Evolutionary conservation across 1,140 invertebrate genomes (phyloP).

Genomic region (Macrocentrus cingulum): DNA sequence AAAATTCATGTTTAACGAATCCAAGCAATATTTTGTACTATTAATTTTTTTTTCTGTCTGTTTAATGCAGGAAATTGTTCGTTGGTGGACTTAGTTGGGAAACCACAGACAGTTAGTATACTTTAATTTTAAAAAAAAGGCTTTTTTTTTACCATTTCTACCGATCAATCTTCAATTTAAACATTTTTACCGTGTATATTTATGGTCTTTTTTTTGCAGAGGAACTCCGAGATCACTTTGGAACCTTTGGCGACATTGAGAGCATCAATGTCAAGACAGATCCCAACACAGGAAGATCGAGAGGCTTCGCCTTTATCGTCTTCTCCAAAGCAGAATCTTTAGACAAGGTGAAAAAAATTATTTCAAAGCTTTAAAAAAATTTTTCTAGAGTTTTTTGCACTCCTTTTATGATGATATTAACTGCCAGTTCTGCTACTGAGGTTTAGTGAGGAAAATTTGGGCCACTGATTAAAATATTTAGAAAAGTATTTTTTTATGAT

Average conservation of each 20-base stretch:
- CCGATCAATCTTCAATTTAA: no score
- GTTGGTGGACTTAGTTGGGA: slow-evolving; percentile 97
- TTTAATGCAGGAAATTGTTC: slow-evolving; percentile 91
- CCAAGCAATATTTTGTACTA: neutral
- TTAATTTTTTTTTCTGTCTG: slow-evolving; percentile 46
- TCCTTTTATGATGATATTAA: slow-evolving; percentile 39
- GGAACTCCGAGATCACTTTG: slow-evolving; percentile 90
- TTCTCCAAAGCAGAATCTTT: slow-evolving; percentile 86
- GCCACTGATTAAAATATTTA: slow-evolving; percentile 19
- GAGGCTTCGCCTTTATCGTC: slow-evolving; percentile 95
- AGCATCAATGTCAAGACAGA: slow-evolving; percentile 94
- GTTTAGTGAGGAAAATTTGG: slow-evolving; percentile 44
- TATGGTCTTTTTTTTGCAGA: slow-evolving; percentile 64
- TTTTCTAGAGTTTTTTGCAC: slow-evolving; percentile 11
- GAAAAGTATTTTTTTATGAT: neutral
- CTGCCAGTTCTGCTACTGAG: slow-evolving; percentile 58
- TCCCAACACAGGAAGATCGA: slow-evolving; percentile 82
- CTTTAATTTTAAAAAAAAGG: slow-evolving; percentile 32
- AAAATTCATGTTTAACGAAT: neutral
- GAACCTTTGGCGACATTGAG: slow-evolving; percentile 86
- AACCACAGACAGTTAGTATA: slow-evolving; percentile 92
- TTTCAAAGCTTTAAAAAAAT: slow-evolving; percentile 5
- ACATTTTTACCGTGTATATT: neutral
- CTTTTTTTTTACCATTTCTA: slow-evolving; percentile 23
- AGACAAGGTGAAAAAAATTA: slow-evolving; percentile 73